These are phyloP conservation scores for Cliona cf. orientalis DNA, from an alignment of 37 sponge, comb jelly and placozoan species.

Conservation along the genomic window DNA sequence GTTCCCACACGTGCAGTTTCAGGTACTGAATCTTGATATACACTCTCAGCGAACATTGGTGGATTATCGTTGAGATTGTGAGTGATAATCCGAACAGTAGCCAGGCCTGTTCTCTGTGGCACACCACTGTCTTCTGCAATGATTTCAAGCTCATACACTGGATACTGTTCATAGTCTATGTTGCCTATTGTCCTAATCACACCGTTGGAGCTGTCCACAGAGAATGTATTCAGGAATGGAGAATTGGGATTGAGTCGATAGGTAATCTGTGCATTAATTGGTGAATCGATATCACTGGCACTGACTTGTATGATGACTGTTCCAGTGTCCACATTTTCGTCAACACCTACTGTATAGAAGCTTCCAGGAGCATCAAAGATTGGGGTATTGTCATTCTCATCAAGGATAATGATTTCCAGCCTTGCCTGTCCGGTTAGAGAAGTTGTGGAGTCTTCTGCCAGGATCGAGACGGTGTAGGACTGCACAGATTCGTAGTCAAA, in stretches of 20 bases:
- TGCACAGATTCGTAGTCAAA: slow-evolving; percentile 60
- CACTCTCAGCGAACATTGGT: slow-evolving; percentile 34
- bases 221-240: slow-evolving; percentile 4
- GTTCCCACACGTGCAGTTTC: slow-evolving; percentile 29
- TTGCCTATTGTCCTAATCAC: slow-evolving; percentile 6
- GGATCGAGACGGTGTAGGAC: slow-evolving; percentile 33
- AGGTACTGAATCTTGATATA: slow-evolving; percentile 8
- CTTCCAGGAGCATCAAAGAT: slow-evolving; percentile 23
- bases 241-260: slow-evolving; percentile 24
- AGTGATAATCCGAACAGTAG: slow-evolving; percentile 35
- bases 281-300: slow-evolving; percentile 69
- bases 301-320: slow-evolving; percentile 24
- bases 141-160: slow-evolving; percentile 33
- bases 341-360: slow-evolving; percentile 1
- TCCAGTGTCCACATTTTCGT: slow-evolving; percentile 29
- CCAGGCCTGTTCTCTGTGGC: slow-evolving; percentile 29
- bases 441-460: slow-evolving; percentile 21
- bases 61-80: slow-evolving; percentile 55
- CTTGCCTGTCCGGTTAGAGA: slow-evolving; percentile 31
- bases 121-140: slow-evolving; percentile 41
- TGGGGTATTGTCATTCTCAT: slow-evolving; percentile 77
- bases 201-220: slow-evolving; percentile 40
- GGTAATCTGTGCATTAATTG: slow-evolving; percentile 56
- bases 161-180: slow-evolving; percentile 47
- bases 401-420: slow-evolving; percentile 42